Conservation (phyloP, 2,113 vertebrate species). For the Esox niger region DNA sequence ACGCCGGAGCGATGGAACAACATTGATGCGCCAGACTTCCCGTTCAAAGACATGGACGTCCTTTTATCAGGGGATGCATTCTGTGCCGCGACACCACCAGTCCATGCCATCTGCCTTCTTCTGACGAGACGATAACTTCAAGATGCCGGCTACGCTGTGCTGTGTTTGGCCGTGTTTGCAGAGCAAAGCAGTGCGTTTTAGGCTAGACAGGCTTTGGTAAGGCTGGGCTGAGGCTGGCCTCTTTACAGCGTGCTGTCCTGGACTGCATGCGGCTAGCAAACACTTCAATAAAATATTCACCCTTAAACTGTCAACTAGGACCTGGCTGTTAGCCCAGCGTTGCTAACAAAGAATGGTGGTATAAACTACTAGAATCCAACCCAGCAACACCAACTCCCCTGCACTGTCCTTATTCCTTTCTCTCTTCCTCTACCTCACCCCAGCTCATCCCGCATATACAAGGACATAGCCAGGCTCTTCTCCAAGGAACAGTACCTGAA, state of each 20-base stretch:
- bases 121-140: conserved; percentile 58
- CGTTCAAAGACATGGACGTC: conserved; percentile 71
- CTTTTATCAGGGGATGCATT: conserved; percentile 72
- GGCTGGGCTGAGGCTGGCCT: conserved; percentile 39
- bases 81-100: conserved; percentile 67
- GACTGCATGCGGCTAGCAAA: conserved; percentile 43
- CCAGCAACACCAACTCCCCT: conserved; percentile 6
- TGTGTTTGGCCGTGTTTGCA: too few relatives aligned
- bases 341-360: conserved; percentile 45
- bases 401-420: too few relatives aligned
- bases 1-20: conserved; percentile 63
- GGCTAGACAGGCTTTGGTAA: conserved; percentile 44
- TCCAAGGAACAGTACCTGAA: background rate
- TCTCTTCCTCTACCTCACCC: conserved; percentile 32
- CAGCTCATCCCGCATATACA: conserved; percentile 14
- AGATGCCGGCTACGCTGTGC: conserved; percentile 55
- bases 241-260: conserved; percentile 64
- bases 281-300: conserved; percentile 71
- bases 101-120: conserved; percentile 75
- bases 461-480: too few relatives aligned
- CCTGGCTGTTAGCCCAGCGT: conserved; percentile 56
- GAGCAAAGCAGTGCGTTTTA: conserved; percentile 35
- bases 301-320: conserved; percentile 70
- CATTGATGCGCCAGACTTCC: conserved; percentile 64
- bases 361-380: conserved; percentile 17